phyloP scores from a whole-genome alignment of 2,113 vertebrate species.

The Pachypanchax playfairii region DNA sequence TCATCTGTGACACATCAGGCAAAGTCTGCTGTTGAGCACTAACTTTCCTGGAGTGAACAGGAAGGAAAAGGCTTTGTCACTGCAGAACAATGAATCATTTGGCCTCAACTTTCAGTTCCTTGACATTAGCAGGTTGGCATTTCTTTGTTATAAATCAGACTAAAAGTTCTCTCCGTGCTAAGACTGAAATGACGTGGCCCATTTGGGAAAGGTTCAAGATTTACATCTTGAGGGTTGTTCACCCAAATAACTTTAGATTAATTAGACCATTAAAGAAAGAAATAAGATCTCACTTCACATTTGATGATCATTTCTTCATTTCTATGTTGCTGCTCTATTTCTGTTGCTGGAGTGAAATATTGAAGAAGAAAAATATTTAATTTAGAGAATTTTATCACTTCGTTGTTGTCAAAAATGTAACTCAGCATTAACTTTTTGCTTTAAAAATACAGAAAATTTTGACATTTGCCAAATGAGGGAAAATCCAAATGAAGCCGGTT shows the following conservation, averaged over 20 bases:
- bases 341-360: slow-evolving; percentile 15
- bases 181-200: slow-evolving; percentile 22
- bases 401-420: slow-evolving; percentile 23
- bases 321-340: slow-evolving; percentile 11
- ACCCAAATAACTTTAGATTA: slow-evolving; percentile 44
- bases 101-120: slow-evolving; percentile 21
- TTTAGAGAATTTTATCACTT: slow-evolving; percentile 6
- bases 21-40: neutral
- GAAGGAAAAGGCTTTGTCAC: neutral
- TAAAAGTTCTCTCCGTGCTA: slow-evolving; percentile 3
- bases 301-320: slow-evolving; percentile 24
- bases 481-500: slow-evolving; percentile 73
- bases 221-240: slow-evolving; percentile 43
- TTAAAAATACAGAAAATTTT: neutral
- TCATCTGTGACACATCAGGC: neutral
- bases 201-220: slow-evolving; percentile 39
- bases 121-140: slow-evolving; percentile 37
- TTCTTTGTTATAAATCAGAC: slow-evolving; percentile 36
- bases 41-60: slow-evolving; percentile 2
- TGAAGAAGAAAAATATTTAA: slow-evolving; percentile 16
- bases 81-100: slow-evolving; percentile 18
- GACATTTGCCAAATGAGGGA: slow-evolving; percentile 35
- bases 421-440: slow-evolving; percentile 40
- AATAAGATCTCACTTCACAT: slow-evolving; percentile 18
- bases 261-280: slow-evolving; percentile 37